Evolutionary conservation across 2,797 vertebrate species (phyloP), one percentile per base, ranked within the genome.

Genomic region (Crocodylus rhombifer): DNA sequence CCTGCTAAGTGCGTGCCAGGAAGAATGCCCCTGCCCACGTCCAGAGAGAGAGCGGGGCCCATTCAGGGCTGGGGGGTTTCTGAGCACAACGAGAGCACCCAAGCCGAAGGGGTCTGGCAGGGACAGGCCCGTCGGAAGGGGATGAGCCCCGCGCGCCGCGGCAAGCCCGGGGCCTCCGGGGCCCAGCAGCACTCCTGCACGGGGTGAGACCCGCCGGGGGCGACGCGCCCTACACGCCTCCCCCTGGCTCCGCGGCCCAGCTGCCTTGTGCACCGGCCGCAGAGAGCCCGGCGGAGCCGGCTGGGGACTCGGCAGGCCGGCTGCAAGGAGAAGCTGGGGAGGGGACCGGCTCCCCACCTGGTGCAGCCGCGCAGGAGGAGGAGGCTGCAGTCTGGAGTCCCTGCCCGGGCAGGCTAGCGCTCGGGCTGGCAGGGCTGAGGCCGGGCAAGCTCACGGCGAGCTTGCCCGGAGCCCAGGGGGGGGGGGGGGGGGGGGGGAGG

Each of bases 391-490:
- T 42, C 23, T 71, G 30, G 11, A 25, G 67, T 21, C 11, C 20
- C 30, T 36, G 30, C 8, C 42, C 42, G 3, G 42, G 42, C 42
- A 42, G 9, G 42, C 42, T 51, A 51, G 42, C 42, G 20, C 20
- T 69, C 36, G 5, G 30, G 69, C 10, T 73, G 36, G 69, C 23
- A 15, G 2, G 2, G 12, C 14, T 4, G 33, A 25, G 67, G 33
- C 30, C 25, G 28, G 33, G 75, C 91, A 91, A 92, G 57, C 56
- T 75, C 57, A 23, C 0, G 0, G 15, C 3, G 5, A 84, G 30
- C 0, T 0, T 55, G 57, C 60, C 17, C n/a, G 87, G 71, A 84
- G 51, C 14, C 0, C 13, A 21, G 4, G 14, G 3, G 9, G 25
- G 5, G 6, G 10, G 12, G 5, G 28, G 58, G 30, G 58, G 12